Conservation (phyloP, 2,888 invertebrate species). For the Leptura quadrifasciata region DNA sequence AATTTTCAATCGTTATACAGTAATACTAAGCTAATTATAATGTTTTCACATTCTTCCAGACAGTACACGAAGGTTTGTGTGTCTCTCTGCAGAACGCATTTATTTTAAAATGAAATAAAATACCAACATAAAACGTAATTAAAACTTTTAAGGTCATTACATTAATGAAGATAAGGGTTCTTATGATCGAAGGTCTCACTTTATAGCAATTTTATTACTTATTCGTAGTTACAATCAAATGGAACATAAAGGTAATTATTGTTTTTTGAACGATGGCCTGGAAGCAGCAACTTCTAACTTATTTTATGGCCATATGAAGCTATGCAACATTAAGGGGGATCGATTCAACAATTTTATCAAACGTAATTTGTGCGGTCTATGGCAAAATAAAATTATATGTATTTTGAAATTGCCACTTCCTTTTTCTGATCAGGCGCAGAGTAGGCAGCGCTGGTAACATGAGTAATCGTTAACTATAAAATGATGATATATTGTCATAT, state of each 20-base stretch:
- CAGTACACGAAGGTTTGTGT: slow-evolving; percentile 5
- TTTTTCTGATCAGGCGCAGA: neutral
- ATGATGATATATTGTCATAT: slow-evolving; percentile 5
- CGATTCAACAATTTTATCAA: slow-evolving; percentile 16
- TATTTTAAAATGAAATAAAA: slow-evolving; percentile 42
- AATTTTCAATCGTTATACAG: neutral
- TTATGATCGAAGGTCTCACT: slow-evolving; percentile 55
- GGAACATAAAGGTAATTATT: slow-evolving; percentile 54
- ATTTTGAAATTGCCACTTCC: neutral
- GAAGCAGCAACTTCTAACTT: slow-evolving; percentile 20
- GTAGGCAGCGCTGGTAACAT: neutral
- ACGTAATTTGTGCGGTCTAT: neutral
- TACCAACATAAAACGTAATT: slow-evolving; percentile 48
- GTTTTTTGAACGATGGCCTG: slow-evolving; percentile 38
- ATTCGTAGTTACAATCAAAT: slow-evolving; percentile 56
- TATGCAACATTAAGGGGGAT: slow-evolving; percentile 14
- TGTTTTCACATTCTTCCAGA: neutral
- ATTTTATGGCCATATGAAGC: slow-evolving; percentile 23
- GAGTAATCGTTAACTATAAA: slow-evolving; percentile 1
- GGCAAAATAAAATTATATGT: neutral
- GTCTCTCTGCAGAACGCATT: slow-evolving; percentile 21
- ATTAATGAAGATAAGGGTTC: slow-evolving; percentile 56
- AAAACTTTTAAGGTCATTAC: slow-evolving; percentile 51
- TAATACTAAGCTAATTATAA: neutral
- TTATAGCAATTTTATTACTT: slow-evolving; percentile 60